Conservation (phyloP, 2,113 vertebrate species). For the Morone saxatilis region DNA sequence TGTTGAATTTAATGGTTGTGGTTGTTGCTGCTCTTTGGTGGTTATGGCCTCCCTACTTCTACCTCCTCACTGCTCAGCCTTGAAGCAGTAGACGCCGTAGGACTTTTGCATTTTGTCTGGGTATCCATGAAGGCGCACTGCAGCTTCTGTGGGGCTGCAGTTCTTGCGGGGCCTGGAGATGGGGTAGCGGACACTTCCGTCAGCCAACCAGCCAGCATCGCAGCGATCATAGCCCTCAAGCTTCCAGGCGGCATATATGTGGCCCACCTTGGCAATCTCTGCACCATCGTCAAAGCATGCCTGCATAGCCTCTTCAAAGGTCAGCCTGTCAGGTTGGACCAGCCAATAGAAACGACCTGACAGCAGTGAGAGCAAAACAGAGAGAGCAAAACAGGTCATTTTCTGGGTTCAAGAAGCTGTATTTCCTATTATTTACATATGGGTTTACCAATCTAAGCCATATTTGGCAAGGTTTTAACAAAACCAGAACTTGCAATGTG, state of each 20-base stretch:
- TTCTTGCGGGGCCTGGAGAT: conserved; percentile 93
- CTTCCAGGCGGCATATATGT: conserved; percentile 96
- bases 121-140: conserved; percentile 92
- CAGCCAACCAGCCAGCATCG: conserved; percentile 95
- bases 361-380: conserved; percentile 22
- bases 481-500: neutral
- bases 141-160: conserved; percentile 95
- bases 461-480: neutral
- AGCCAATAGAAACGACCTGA: conserved; percentile 93
- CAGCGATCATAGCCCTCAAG: conserved; percentile 93
- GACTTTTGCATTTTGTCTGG: conserved; percentile 93
- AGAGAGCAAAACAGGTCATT: neutral
- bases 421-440: neutral
- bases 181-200: conserved; percentile 96
- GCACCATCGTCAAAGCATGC: conserved; percentile 89
- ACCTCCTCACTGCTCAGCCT: conserved; percentile 83
- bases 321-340: conserved; percentile 90
- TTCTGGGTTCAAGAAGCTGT: neutral
- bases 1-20: conserved; percentile 59
- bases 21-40: conserved; percentile 80
- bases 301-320: conserved; percentile 89
- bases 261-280: conserved; percentile 95
- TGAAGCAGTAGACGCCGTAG: conserved; percentile 95
- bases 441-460: neutral
- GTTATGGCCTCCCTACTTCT: conserved; percentile 52